phyloP scores from a whole-genome alignment of 1,140 invertebrate species.

The Drosophila pachea region DNA sequence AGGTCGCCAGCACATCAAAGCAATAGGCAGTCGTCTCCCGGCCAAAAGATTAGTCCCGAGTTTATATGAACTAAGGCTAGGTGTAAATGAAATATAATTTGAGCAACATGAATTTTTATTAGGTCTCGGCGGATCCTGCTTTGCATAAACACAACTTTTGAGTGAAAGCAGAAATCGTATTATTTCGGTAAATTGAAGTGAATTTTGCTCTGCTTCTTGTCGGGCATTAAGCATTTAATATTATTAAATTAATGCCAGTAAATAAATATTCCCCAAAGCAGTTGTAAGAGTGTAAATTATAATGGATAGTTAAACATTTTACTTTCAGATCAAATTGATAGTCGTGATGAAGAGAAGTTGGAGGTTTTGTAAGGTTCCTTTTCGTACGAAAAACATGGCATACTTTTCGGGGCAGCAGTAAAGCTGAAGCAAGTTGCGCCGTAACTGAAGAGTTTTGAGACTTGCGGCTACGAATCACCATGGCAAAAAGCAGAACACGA shows the following conservation, averaged over 20 bases:
- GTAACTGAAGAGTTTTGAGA: conserved; percentile 64
- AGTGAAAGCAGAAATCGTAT: not conserved
- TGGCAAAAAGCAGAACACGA: conserved; percentile 63
- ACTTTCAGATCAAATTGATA: not conserved
- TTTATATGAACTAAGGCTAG: conserved; percentile 60
- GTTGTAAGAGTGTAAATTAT: too few relatives aligned
- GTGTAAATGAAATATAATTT: conserved; percentile 75
- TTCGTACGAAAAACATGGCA: conserved; percentile 59
- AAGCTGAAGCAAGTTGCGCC: conserved; percentile 40
- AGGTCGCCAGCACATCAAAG: conserved; percentile 46
- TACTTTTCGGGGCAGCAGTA: conserved; percentile 51
- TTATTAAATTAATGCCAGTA: too few relatives aligned
- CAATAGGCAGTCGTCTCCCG: conserved; percentile 1
- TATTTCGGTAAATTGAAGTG: not conserved
- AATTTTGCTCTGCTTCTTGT: not conserved
- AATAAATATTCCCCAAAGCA: too few relatives aligned
- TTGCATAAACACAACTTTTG: conserved; percentile 12
- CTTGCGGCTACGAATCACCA: conserved; percentile 71
- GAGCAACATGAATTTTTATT: conserved; percentile 55
- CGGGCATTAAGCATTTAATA: too few relatives aligned
- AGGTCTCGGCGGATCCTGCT: not conserved
- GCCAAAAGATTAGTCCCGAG: conserved; percentile 15
- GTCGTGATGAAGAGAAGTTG: not conserved
- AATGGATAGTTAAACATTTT: too few relatives aligned
- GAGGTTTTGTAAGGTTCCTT: conserved; percentile 39